Base-by-base conservation (phyloP, 2,797 vertebrate genomes). In the Vireo griseus region DNA sequence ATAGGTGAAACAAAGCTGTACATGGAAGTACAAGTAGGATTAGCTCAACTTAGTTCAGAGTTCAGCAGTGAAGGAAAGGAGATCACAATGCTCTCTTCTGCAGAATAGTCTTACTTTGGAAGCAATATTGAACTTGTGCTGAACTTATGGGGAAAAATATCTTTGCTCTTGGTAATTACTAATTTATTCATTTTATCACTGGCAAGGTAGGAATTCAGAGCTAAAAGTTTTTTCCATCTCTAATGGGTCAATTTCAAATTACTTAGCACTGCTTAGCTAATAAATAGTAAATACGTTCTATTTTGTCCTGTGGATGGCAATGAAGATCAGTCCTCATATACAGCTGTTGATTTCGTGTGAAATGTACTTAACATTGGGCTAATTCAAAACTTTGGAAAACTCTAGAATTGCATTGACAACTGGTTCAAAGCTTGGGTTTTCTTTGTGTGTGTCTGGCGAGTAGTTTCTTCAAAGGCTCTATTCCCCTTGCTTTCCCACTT, bases 241-340 rank as follows among this genome's bases (percentile, higher is more conserved):
- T 55, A 14, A 73, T 3, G 4, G n/a, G 28, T 59, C 31, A 37
- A 2, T 80, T 84, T 69, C 28, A 55, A 63, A 26, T 55, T 66
- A 16, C 65, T 55, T 29, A 40, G 44, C 13, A 14, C 17, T 61
- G 21, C 22, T 73, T 47, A 59, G 37, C 24, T 45, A 51, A 5
- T 51, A 21, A 8, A 1, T 26, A 40, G 19, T 57, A 24, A 57
- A 57, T 35, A 35, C 2, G 1, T 75, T 8, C 14, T 58, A 0
- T 11, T 86, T 62, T 77, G 29, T 52, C 13, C 10, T 31, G 15
- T 50, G 35, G 9, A 40, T 40, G 31, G 13, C 21, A 26, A 1
- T 47, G 79, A 74, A 62, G 18, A 39, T 73, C 28, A 37, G 37
- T 47, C 13, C 11, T 16, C 19, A 50, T 14, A 45, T 9, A 54